Base-by-base conservation (phyloP, 2,113 vertebrate genomes). In the Benitochromis conjunctus region DNA sequence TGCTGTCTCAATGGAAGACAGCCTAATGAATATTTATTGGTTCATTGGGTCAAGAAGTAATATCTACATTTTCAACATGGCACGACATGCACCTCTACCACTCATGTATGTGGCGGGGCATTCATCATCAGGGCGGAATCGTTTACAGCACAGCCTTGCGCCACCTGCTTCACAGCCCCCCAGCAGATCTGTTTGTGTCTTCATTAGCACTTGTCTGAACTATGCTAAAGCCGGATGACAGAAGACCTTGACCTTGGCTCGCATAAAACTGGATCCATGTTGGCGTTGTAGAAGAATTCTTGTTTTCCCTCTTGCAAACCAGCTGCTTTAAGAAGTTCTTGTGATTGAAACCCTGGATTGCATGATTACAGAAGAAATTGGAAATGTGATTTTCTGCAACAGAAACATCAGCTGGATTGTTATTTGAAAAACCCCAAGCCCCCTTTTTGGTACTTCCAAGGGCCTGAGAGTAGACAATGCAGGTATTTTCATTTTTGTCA, bases 1-100 rank as follows among this genome's bases (percentile, higher is more conserved):
- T 46, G 54, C 71, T 36, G 54, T 66, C 77, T 74, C 55, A 2
- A n/a, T 66, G 69, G 55, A 89, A 64, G 26, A 54, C 31, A 57
- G 19, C 34, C 79, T 89, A 60, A 93, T 94, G 83, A 94, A 95
- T 94, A 95, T 95, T 87, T 92, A 95, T 92, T 6, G 80, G 83
- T 87, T 91, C 91, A 91, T 21, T 78, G 83, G 91, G 91, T 94
- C 89, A 92, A 88, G 85, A 89, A 88, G 88, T 92, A 88, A 90
- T 90, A 87, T 84, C 89, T 82, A 48, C 74, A 78, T 85, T 91
- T 89, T 86, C 83, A 87, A 77, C 84, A 77, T 13, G 26, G 64
- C 81, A 54, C 66, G 80, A 83, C 66, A 84, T 8, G 8, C 26
- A 19, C 41, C 62, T 82, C 76, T 58, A 57, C 86, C 83, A 66